Percentiles rank a stretch among this genome's conserved stretches.
Evolutionary conservation across 2,797 vertebrate genomes (phyloP).

Genomic region (Anabacerthia variegaticeps): DNA sequence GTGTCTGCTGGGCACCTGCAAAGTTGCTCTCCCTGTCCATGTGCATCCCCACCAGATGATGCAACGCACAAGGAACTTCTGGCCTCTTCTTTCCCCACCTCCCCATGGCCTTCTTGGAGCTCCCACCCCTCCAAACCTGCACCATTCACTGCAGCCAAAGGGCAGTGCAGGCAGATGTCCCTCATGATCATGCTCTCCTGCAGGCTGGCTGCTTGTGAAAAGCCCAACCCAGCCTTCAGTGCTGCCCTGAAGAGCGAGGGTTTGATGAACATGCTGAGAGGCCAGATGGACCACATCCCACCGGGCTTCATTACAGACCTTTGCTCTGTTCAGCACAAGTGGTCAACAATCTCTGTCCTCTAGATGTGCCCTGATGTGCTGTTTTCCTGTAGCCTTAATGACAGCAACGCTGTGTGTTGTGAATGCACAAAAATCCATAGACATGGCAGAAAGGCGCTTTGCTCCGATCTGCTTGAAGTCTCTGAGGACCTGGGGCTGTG

Average conservation of each 20-base stretch:
- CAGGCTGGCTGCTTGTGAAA: not conserved
- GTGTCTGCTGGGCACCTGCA: not conserved
- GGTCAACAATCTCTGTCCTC: conserved; percentile 2
- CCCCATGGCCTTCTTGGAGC: not conserved
- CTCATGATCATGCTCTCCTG: not conserved
- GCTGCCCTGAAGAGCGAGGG: not conserved
- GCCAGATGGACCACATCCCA: conserved; percentile 4
- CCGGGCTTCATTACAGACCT: not conserved
- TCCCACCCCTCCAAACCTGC: not conserved
- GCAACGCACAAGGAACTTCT: not conserved
- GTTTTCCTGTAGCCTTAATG: conserved; percentile 27
- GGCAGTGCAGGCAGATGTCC: not conserved
- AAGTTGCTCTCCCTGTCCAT: not conserved
- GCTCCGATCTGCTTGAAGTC: not conserved
- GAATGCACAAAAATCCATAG: conserved; percentile 13
- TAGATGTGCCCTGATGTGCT: not conserved
- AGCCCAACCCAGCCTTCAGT: not conserved
- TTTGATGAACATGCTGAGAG: not conserved
- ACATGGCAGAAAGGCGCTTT: not conserved
- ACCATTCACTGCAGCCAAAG: not conserved
- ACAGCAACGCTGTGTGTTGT: rapidly evolving
- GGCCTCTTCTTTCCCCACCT: not conserved
- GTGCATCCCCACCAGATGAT: rapidly evolving
- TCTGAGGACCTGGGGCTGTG: not conserved
- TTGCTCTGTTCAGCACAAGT: conserved; percentile 3